Evolutionary conservation across 2,888 invertebrate genomes (phyloP), one percentile per base, ranked within the genome.

Genomic region (Empis stercorea): DNA sequence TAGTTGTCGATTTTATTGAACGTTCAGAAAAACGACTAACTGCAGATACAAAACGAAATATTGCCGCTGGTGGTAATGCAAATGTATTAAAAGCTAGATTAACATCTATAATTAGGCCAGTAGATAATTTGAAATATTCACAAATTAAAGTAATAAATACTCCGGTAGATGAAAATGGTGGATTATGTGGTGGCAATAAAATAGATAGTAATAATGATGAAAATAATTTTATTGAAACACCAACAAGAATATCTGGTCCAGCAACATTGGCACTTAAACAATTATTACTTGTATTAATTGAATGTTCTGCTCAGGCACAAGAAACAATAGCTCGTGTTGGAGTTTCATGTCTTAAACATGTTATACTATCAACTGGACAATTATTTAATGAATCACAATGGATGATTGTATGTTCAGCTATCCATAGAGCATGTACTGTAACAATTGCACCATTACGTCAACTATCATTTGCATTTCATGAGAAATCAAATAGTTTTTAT

Each of bases 401-500:
- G 94, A 81, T 85, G 67, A 81, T 92, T 27, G 78, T 87, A 44
- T 85, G 85, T 49, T 79, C 81, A 40, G 85, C 85, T 40, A 76
- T 94, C 48, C 85, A 87, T 58, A 76, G 86, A 58, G 88, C 91
- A 30, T 85, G 88, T 57, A 81, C 82, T 30, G 80, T 87, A n/a
- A 91, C 91, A 44, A 78, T 94, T 46, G 84, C 87, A 54, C 88
- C 91, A 32, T 66, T 95, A 46, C 83, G 87, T 53, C 91, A 91
- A 69, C 73, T 96, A 36, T 89, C 89, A 48, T 80, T 86, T 59
- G 91, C 91, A 34, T 96, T 94, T 65, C 84, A 88, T 58, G 82
- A 86, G 57, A 84, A 89, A 61, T 94, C 94, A 0, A 87, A 91
- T 59, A 93, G 92, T 62, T 95, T 94, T 68, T 93, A 93, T 64